phyloP scores from a whole-genome alignment of 2,113 vertebrate genomes.

The Columba janthina region DNA sequence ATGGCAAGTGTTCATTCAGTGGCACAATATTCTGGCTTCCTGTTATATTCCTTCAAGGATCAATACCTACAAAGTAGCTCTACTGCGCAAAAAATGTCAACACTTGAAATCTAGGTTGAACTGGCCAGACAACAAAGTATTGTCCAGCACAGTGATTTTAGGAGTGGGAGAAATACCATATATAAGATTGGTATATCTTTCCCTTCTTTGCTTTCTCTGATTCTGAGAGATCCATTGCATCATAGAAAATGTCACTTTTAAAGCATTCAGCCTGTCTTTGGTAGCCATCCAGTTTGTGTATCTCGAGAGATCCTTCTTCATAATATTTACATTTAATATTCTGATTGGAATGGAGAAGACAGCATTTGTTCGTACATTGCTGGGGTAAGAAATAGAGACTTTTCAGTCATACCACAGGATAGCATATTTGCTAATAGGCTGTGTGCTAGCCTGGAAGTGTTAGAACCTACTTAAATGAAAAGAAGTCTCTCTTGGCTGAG shows the following conservation, averaged over 20 bases:
- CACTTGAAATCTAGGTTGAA: not conserved
- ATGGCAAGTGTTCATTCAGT: not conserved
- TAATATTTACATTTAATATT: constrained; percentile 42
- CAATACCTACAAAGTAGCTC: not conserved
- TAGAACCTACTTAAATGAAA: constrained; percentile 9
- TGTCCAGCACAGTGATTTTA: not conserved
- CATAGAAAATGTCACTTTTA: not conserved
- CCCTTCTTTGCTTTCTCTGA: not conserved
- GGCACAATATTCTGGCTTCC: not conserved
- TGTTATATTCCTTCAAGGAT: not conserved
- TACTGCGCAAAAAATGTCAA: not conserved
- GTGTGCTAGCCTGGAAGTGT: not conserved
- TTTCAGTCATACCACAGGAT: not conserved
- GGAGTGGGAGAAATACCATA: not conserved
- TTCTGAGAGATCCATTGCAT: not conserved
- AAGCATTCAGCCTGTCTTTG: not conserved
- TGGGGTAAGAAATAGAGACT: not conserved
- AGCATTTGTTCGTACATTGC: not conserved
- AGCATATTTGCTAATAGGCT: not conserved
- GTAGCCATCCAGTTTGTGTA: not conserved
- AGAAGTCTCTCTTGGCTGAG: not conserved
- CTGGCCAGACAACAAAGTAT: not conserved
- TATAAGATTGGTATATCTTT: not conserved
- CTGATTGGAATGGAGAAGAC: constrained; percentile 2
- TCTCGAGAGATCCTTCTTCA: not conserved